These are phyloP conservation scores for Crotalus viridis DNA, from an alignment of 2,113 vertebrate genomes.

Conservation along the genomic window DNA sequence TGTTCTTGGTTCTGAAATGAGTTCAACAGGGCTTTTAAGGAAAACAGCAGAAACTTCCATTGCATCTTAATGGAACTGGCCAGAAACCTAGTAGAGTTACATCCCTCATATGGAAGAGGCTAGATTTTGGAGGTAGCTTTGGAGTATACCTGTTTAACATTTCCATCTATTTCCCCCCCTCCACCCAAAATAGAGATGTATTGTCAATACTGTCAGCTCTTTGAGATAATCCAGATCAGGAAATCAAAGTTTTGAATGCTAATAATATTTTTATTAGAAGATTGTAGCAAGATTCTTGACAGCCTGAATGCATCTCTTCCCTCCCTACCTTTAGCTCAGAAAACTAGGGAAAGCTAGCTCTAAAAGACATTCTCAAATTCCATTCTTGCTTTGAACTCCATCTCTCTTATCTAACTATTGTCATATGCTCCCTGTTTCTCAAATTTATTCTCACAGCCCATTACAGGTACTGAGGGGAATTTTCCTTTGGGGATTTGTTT, in stretches of 20 bases:
- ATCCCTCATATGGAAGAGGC: background rate
- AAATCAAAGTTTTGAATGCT: background rate
- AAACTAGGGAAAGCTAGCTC: background rate
- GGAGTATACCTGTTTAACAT: background rate
- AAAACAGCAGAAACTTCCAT: background rate
- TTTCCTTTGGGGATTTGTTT: background rate
- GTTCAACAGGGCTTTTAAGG: background rate
- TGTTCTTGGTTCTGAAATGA: conserved; percentile 87
- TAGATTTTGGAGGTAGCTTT: background rate
- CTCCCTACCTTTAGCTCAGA: background rate
- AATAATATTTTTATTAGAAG: background rate
- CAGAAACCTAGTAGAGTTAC: background rate
- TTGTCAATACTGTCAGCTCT: background rate
- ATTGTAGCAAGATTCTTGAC: background rate
- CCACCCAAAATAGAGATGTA: background rate
- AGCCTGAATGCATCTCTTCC: background rate
- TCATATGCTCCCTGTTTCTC: background rate
- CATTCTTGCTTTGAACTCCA: background rate
- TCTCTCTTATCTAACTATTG: background rate
- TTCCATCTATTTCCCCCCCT: background rate
- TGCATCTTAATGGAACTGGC: background rate
- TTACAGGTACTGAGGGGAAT: background rate
- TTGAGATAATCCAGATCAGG: background rate
- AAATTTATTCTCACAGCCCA: background rate
- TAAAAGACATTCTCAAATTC: background rate